These are phyloP conservation scores for Thalassophryne amazonica DNA, from an alignment of 2,797 vertebrate species.

Conservation along the genomic window DNA sequence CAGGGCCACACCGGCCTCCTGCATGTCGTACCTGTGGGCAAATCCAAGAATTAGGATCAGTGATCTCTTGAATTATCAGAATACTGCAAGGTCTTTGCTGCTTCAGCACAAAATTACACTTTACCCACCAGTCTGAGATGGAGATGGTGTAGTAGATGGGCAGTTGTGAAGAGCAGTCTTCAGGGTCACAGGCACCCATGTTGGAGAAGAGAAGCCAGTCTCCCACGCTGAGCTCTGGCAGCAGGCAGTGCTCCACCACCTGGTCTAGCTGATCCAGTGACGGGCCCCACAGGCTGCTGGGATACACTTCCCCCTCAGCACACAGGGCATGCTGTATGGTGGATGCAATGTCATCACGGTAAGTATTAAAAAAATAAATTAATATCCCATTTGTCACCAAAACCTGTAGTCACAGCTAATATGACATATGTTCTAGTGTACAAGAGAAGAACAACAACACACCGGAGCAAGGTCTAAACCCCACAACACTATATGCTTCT, in stretches of 20 bases:
- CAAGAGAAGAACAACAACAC: not conserved
- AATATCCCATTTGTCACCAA: not conserved
- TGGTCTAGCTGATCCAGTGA: slow-evolving; percentile 94
- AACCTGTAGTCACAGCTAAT: not conserved
- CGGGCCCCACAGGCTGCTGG: slow-evolving; percentile 96
- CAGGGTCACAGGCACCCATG: slow-evolving; percentile 89
- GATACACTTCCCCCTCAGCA: slow-evolving; percentile 84
- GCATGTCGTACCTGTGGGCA: slow-evolving; percentile 90
- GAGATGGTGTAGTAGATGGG: slow-evolving; percentile 93
- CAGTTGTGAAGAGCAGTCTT: slow-evolving; percentile 80
- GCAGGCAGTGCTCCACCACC: slow-evolving; percentile 93
- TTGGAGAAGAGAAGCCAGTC: slow-evolving; percentile 97
- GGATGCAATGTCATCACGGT: not conserved
- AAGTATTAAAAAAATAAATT: not conserved
- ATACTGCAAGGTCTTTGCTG: not conserved
- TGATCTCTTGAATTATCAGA: not conserved
- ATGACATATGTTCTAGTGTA: not conserved
- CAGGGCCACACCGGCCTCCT: slow-evolving; percentile 88
- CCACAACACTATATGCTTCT: too few relatives aligned
- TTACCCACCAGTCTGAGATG: slow-evolving; percentile 90
- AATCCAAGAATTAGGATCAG: slow-evolving; percentile 20
- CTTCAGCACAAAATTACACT: not conserved
- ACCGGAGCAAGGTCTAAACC: not conserved
- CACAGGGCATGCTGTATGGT: slow-evolving; percentile 53
- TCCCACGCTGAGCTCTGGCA: slow-evolving; percentile 92